Evolutionary conservation across 2,113 vertebrate genomes (phyloP), one percentile per base, ranked within the genome.

Genomic region (Chamaetylas fuelleborni): DNA sequence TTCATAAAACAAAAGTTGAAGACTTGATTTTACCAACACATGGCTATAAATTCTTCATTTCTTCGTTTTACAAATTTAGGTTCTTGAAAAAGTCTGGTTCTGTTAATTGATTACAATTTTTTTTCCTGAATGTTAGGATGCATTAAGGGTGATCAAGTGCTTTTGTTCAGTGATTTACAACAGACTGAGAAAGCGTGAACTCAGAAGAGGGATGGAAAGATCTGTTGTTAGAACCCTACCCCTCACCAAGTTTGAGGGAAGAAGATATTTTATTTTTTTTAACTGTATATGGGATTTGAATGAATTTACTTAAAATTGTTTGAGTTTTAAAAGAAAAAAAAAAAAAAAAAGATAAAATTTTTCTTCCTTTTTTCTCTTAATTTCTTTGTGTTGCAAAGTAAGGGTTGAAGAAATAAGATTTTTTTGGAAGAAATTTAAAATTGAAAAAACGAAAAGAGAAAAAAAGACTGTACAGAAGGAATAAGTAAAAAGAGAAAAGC

Each of bases 221-320:
- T 25, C 29, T 58, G 2, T 54, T 60, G 1, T 8, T 78, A 60
- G 31, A 84, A 14, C 11, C 56, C 26, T 36, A 22, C 2, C n/a
- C 22, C 3, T 48, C 11, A 42, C 4, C 1, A 8, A 47, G 5
- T 7, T 20, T 17, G 9, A 15, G 5, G 12, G 2, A 10, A 53
- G 19, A 47, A 5, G 14, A 23, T 34, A 11, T 36, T 19, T 47
- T 47, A 14, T 36, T 58, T 47, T 48, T 81, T 11, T 13, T 2
- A 89, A 34, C 1, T 17, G 0, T 64, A 3, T 51, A 3, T 60
- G 11, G 10, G 2, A 43, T 34, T 13, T 6, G 4, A 83, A 73
- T n/a, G 0, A 43, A 61, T 66, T 69, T 69, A 33, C 2, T 56
- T 19, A 45, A 54, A 60, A 29, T 0, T 33, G 13, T 82, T 61